These are phyloP conservation scores for Crotalus viridis DNA, from an alignment of 2,113 vertebrate species.

Conservation along the genomic window DNA sequence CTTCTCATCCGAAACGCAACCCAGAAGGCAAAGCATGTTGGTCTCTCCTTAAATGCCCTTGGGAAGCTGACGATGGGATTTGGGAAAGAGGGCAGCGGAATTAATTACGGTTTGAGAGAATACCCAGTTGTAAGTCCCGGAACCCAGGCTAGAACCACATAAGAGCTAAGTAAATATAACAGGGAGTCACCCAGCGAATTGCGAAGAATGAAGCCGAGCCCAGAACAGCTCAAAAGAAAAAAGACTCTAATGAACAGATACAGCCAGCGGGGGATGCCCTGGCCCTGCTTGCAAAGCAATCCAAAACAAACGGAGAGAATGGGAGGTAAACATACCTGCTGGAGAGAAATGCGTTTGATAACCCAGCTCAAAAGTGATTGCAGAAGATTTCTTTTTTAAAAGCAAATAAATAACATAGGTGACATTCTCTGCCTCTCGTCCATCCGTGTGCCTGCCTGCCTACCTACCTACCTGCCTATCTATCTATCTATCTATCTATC, in stretches of 20 bases:
- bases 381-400: not conserved
- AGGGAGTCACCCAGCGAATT: not conserved
- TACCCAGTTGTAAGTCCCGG: not conserved
- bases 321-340: too few relatives aligned
- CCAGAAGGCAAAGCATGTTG: not conserved
- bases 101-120: not conserved
- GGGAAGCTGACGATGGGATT: not conserved
- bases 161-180: not conserved
- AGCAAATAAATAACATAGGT: not conserved
- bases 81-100: not conserved
- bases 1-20: not conserved
- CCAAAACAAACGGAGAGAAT: not conserved
- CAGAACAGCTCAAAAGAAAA: not conserved
- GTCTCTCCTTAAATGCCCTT: not conserved
- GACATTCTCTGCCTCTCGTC: not conserved
- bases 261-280: not conserved
- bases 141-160: not conserved
- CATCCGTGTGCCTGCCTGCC: rapidly evolving
- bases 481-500: too few relatives aligned
- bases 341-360: too few relatives aligned
- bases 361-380: not conserved
- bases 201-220: not conserved
- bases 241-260: not conserved
- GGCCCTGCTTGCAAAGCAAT: not conserved
- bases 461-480: too few relatives aligned